These are phyloP conservation scores for Acleris laterana DNA, from an alignment of 2,888 invertebrate genomes.

Conservation along the genomic window DNA sequence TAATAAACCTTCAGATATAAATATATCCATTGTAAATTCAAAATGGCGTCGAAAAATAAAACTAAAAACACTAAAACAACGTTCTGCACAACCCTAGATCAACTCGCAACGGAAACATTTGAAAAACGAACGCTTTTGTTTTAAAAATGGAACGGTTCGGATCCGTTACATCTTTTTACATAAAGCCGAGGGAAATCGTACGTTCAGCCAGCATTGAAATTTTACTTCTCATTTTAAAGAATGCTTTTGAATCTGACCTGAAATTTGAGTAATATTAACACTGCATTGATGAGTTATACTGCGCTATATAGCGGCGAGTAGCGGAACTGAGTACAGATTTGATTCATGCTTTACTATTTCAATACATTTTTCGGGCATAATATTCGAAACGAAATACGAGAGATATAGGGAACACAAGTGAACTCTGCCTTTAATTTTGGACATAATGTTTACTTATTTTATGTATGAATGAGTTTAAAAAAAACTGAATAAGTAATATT, in stretches of 20 bases:
- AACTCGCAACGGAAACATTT: conserved; percentile 10
- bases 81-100: not conserved
- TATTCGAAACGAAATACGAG: no score
- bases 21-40: not conserved
- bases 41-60: not conserved
- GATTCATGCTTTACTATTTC: no score
- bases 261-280: conserved; percentile 43
- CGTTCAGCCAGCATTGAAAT: conserved; percentile 21
- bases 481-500: no score
- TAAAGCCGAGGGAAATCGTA: conserved; percentile 3
- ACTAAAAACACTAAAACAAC: not conserved
- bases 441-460: no score
- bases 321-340: conserved; percentile 38
- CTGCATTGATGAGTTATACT: conserved; percentile 41
- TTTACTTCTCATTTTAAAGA: conserved; percentile 16
- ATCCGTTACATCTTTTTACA: conserved; percentile 14
- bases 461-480: no score
- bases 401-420: no score
- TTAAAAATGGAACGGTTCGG: conserved; percentile 16
- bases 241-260: conserved; percentile 35
- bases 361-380: no score
- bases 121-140: conserved; percentile 30
- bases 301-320: conserved; percentile 51
- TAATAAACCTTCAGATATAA: not conserved
- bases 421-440: no score